A percentile compares a stretch with the other conserved stretches of the same genome.
Evolutionary conservation across 2,888 invertebrate genomes (phyloP).

Genomic region (Mantis religiosa): DNA sequence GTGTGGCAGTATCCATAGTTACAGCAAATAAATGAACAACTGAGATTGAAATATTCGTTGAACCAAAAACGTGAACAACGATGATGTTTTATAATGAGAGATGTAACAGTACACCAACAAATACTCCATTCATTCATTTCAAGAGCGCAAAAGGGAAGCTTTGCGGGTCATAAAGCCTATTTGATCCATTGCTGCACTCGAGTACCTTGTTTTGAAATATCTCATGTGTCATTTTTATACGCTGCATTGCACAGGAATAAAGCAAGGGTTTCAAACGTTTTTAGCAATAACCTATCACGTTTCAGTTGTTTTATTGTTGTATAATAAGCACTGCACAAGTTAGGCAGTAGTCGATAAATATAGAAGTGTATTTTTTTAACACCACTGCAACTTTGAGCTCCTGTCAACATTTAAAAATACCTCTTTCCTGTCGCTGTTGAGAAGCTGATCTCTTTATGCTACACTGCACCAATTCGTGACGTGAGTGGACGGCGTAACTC

Average conservation of each 20-base stretch:
- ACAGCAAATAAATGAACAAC: too few relatives aligned
- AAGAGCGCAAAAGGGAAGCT: too few relatives aligned
- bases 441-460: not conserved
- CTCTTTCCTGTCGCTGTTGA: not conserved
- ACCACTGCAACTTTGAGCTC: not conserved
- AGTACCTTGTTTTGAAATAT: not conserved
- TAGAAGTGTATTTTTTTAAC: not conserved
- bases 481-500: not conserved
- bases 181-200: not conserved
- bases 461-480: not conserved
- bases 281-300: not conserved
- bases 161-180: not conserved
- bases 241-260: not conserved
- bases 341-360: not conserved
- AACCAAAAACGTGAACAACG: too few relatives aligned
- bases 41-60: too few relatives aligned
- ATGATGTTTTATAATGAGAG: too few relatives aligned
- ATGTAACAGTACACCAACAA: too few relatives aligned
- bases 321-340: not conserved
- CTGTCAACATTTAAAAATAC: not conserved
- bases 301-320: not conserved
- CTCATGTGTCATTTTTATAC: not conserved
- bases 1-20: too few relatives aligned
- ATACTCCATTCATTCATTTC: too few relatives aligned
- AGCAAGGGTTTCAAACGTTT: not conserved